These are phyloP conservation scores for Manacus vitellinus DNA, from an alignment of 2,113 vertebrate genomes.

Conservation along the genomic window DNA sequence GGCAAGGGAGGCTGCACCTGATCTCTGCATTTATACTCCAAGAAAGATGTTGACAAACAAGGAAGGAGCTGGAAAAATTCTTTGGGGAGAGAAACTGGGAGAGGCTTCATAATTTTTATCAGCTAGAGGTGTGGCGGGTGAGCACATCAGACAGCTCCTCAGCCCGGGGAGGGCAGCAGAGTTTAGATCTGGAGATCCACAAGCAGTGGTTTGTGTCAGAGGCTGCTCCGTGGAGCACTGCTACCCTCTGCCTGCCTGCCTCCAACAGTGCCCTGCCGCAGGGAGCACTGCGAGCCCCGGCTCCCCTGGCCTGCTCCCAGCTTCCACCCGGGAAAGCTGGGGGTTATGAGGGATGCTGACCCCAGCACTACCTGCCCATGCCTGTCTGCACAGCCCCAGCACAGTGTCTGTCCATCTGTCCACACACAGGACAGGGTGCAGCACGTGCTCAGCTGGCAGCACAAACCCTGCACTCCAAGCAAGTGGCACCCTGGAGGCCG, in stretches of 20 bases:
- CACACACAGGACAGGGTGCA: neutral
- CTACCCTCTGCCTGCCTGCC: neutral
- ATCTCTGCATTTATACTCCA: accelerated
- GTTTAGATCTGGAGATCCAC: accelerated
- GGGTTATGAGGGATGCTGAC: neutral
- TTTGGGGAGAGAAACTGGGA: neutral
- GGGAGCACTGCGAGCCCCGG: accelerated
- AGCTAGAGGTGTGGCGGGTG: neutral
- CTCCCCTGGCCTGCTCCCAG: no score
- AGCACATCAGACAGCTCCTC: neutral
- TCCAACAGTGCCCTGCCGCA: accelerated
- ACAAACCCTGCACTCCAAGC: accelerated
- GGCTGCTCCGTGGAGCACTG: neutral
- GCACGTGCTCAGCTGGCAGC: accelerated
- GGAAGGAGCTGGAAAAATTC: neutral
- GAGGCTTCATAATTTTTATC: neutral
- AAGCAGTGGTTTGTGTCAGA: neutral
- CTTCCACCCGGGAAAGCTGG: accelerated
- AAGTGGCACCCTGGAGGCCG: accelerated
- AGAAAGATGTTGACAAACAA: neutral
- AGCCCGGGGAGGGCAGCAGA: accelerated
- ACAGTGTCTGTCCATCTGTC: accelerated
- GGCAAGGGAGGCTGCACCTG: neutral
- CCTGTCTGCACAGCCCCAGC: neutral
- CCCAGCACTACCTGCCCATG: accelerated